These are phyloP conservation scores for Epirrhoe alternata DNA, from an alignment of 2,888 invertebrate genomes.

Conservation along the genomic window DNA sequence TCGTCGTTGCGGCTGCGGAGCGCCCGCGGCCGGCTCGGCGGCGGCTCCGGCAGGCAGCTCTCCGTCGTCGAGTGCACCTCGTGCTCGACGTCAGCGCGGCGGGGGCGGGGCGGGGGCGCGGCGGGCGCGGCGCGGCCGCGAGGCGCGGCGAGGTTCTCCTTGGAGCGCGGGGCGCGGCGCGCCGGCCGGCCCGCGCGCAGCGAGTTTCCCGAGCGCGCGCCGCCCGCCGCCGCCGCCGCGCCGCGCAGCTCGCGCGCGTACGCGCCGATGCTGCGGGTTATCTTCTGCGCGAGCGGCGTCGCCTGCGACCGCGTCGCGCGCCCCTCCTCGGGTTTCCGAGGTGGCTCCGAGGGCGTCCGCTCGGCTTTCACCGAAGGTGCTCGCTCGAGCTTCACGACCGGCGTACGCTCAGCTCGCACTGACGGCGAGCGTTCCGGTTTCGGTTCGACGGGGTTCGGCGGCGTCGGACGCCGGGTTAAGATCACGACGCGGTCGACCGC, in stretches of 20 bases:
- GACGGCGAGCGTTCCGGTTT: constrained; percentile 39
- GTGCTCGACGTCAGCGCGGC: constrained; percentile 46
- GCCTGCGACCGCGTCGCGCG: constrained; percentile 55
- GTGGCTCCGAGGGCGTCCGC: constrained; percentile 35
- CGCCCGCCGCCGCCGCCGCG: constrained; percentile 53
- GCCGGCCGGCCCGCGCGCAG: constrained; percentile 74
- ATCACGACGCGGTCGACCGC: constrained; percentile 68
- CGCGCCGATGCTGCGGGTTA: constrained; percentile 59
- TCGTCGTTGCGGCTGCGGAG: constrained; percentile 62
- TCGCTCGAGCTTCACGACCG: constrained; percentile 28
- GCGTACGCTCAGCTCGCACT: constrained; percentile 32
- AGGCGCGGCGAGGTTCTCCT: constrained; percentile 77
- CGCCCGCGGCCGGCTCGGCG: constrained; percentile 51
- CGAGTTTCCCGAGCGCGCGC: constrained; percentile 70
- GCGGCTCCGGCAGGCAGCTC: constrained; percentile 49
- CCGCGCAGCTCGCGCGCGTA: constrained; percentile 61
- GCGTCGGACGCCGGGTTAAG: constrained; percentile 61
- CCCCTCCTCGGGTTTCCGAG: constrained; percentile 42
- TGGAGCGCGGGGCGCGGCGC: constrained; percentile 74
- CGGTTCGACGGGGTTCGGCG: constrained; percentile 33
- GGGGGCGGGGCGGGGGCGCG: constrained; percentile 56
- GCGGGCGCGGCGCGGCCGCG: constrained; percentile 66
- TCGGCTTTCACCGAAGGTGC: constrained; percentile 24
- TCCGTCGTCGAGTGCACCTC: constrained; percentile 69
- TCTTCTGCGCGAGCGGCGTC: constrained; percentile 58